Base-by-base conservation (phyloP, 1,140 invertebrate genomes). In the Cydia pomonella region DNA sequence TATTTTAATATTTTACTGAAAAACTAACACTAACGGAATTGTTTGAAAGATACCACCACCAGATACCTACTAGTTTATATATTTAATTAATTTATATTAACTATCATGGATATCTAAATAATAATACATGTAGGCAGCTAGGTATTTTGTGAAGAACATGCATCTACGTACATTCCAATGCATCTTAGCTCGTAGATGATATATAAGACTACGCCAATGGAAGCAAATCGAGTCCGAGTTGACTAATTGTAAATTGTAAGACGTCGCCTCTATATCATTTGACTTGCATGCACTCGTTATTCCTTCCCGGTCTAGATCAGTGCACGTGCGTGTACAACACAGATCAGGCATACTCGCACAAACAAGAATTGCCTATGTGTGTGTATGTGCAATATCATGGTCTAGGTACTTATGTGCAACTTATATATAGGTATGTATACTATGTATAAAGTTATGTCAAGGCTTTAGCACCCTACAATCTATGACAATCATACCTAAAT, bases 261-360 rank as follows among this genome's bases (percentile, higher is more conserved):
- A n/a, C 44, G 44, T 53, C 50, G 50, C 12, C 50, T 53, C 50
- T 53, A 53, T 18, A 53, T 53, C 50, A 53, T 53, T 53, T n/a
- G 50, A 53, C 50, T 53, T 53, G 50, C 50, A 53, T 53, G 50
- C n/a, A 53, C 50, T 53, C 50, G 50, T 53, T 53, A 53, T 53
- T 53, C 50, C 18, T 53, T 53, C 16, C 50, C 50, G 16, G 50
- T 53, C 50, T 53, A 53, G n/a, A 53, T 53, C 50, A 18, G 50
- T 53, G 50, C 50, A 53, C 50, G 50, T 53, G 50, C 50, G 4
- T 53, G 50, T 53, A 53, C 9, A 18, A 53, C 9, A 18, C 50
- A 53, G 50, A 44, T 44, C 3, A 44, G 41, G 1, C 2, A 44
- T 44, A 44, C 41, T 44, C 10, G 41, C 3, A 44, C 41, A 44